These are phyloP conservation scores for Neolamprologus caudopunctatus DNA, from an alignment of 2,113 vertebrate species.

Conservation along the genomic window DNA sequence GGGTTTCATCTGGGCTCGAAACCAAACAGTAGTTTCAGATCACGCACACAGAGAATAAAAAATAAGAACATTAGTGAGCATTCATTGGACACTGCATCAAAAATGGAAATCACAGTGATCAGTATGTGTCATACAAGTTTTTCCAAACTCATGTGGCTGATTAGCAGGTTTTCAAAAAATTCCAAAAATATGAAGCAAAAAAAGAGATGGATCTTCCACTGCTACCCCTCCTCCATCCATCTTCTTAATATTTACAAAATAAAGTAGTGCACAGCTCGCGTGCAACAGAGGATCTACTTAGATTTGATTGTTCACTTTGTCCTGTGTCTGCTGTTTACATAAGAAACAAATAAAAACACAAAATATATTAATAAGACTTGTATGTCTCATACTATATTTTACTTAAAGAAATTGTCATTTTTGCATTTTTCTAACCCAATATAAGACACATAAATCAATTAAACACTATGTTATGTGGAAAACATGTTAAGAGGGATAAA, in stretches of 20 bases:
- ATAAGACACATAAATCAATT: neutral
- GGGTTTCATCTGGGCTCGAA: neutral
- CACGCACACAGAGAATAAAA: neutral
- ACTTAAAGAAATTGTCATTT: neutral
- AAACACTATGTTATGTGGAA: neutral
- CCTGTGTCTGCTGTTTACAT: neutral
- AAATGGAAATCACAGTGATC: neutral
- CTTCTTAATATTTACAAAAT: neutral
- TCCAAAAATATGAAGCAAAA: neutral
- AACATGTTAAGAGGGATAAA: neutral
- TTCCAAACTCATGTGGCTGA: neutral
- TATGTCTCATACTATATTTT: neutral
- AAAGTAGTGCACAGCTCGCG: neutral
- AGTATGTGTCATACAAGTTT: neutral
- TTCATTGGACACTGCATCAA: neutral
- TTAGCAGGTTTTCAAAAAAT: neutral
- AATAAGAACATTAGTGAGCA: neutral
- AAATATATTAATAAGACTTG: neutral
- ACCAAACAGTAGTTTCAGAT: neutral
- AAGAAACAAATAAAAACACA: neutral
- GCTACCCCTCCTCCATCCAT: rapidly evolving
- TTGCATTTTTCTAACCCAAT: neutral
- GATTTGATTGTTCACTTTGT: rapidly evolving
- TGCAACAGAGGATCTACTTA: neutral
- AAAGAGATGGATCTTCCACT: neutral